Percentiles rank a stretch among this genome's conserved stretches.
phyloP scores from a whole-genome alignment of 2,888 invertebrate genomes.

The Orthosia gracilis region DNA sequence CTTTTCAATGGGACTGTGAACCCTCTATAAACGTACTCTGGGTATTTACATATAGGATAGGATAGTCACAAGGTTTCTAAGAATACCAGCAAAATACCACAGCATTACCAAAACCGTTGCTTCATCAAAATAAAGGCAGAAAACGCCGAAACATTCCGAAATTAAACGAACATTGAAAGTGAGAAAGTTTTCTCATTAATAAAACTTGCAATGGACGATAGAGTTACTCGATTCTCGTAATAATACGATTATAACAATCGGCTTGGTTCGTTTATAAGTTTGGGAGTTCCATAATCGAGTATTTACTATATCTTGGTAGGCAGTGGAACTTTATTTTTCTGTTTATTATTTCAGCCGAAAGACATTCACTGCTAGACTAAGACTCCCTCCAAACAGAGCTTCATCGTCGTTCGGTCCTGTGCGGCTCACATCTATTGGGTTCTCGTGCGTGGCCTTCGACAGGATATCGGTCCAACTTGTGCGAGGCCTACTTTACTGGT shows the following conservation, averaged over 20 bases:
- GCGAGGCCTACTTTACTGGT: too few relatives aligned
- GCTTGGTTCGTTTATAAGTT: slow-evolving; percentile 55
- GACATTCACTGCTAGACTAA: background rate
- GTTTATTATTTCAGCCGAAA: background rate
- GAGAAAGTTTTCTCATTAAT: slow-evolving; percentile 71
- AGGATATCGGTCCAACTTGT: background rate
- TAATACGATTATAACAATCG: slow-evolving; percentile 65
- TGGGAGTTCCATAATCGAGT: slow-evolving; percentile 43
- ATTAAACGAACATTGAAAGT: slow-evolving; percentile 49
- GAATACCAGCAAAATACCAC: background rate
- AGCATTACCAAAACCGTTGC: slow-evolving; percentile 1
- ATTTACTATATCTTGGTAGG: background rate
- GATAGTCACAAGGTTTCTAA: background rate
- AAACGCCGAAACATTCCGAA: slow-evolving; percentile 37
- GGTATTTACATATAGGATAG: too few relatives aligned
- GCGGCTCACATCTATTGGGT: background rate
- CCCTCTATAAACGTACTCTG: too few relatives aligned
- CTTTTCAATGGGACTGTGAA: too few relatives aligned
- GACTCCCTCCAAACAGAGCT: too few relatives aligned
- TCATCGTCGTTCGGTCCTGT: background rate
- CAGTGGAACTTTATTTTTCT: background rate
- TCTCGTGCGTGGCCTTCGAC: background rate
- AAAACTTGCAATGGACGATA: slow-evolving; percentile 66
- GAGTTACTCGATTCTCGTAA: slow-evolving; percentile 62
- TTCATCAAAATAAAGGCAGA: slow-evolving; percentile 35